Evolutionary conservation across 2,888 invertebrate species (phyloP).

Genomic region (Lasioglossum villosulum): DNA sequence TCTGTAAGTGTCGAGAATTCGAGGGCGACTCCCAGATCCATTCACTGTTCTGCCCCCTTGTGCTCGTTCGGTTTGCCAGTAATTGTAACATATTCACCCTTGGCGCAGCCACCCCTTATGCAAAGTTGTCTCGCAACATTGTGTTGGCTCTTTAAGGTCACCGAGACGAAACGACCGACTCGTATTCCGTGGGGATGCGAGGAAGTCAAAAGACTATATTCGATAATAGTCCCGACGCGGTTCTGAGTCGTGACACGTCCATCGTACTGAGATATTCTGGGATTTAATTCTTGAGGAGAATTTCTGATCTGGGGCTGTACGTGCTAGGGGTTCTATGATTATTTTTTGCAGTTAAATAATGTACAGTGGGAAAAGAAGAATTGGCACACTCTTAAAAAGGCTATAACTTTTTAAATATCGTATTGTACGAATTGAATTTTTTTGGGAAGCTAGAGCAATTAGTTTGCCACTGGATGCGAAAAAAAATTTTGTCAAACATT

Average conservation of each 20-base stretch:
- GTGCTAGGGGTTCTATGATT: too few relatives aligned
- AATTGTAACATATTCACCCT: constrained; percentile 83
- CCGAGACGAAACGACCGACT: constrained; percentile 40
- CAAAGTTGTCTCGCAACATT: constrained; percentile 59
- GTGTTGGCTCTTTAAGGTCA: constrained; percentile 52
- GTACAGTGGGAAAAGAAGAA: too few relatives aligned
- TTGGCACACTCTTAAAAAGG: too few relatives aligned
- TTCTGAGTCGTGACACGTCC: not conserved
- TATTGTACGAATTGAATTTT: too few relatives aligned
- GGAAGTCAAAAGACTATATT: constrained; percentile 20
- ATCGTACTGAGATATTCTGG: not conserved
- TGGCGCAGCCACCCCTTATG: constrained; percentile 68
- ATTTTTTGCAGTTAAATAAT: too few relatives aligned
- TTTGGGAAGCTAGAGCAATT: too few relatives aligned
- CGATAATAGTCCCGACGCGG: not conserved
- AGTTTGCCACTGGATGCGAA: too few relatives aligned
- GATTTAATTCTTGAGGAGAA: not conserved
- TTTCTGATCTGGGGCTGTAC: too few relatives aligned
- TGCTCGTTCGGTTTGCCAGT: constrained; percentile 80
- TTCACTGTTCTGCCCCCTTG: constrained; percentile 24
- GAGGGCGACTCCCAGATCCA: constrained; percentile 40
- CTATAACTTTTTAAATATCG: too few relatives aligned
- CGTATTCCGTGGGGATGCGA: constrained; percentile 2
- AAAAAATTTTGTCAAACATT: too few relatives aligned
- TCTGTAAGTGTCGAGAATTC: constrained; percentile 75